Conservation (phyloP, 2,888 invertebrate genomes). For the Eueremaeus valkanovi region DNA sequence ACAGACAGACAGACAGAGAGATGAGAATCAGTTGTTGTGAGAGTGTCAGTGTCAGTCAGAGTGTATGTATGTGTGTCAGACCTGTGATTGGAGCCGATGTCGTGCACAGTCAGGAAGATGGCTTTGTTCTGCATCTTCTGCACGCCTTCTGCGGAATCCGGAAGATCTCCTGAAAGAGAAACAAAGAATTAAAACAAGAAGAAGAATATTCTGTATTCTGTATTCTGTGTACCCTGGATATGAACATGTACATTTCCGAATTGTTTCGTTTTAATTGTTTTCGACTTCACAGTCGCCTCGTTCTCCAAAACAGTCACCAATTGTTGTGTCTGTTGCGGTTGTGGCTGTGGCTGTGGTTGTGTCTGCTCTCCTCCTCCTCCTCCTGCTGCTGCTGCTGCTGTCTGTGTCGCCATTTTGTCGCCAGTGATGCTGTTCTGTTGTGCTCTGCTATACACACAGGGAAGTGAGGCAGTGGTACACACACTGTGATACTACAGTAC, state of each 20-base stretch:
- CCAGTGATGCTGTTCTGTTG: neutral
- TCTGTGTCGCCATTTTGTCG: neutral
- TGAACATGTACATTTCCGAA: conserved; percentile 40
- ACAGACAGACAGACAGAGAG: neutral
- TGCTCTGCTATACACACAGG: too few species aligned
- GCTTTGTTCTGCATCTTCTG: too few species aligned
- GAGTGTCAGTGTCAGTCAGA: too few species aligned
- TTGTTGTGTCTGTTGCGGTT: neutral
- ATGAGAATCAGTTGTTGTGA: too few species aligned
- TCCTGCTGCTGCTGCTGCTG: neutral
- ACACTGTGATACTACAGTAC: too few species aligned
- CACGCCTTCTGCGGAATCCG: too few species aligned
- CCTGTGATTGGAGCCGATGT: conserved; percentile 66
- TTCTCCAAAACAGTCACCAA: neutral
- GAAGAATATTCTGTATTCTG: too few species aligned
- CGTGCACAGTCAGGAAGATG: conserved; percentile 81
- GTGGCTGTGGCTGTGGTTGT: too few species aligned
- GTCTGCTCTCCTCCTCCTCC: too few species aligned
- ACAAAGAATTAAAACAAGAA: too few species aligned
- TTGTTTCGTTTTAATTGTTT: conserved; percentile 11
- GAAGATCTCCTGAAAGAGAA: too few species aligned
- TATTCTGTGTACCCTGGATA: conserved; percentile 54
- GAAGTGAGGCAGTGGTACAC: too few species aligned
- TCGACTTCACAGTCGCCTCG: conserved; percentile 3
- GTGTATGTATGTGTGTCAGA: conserved; percentile 45